Evolutionary conservation across 2,113 vertebrate species (phyloP).

Genomic region (Anthoscopus minutus): DNA sequence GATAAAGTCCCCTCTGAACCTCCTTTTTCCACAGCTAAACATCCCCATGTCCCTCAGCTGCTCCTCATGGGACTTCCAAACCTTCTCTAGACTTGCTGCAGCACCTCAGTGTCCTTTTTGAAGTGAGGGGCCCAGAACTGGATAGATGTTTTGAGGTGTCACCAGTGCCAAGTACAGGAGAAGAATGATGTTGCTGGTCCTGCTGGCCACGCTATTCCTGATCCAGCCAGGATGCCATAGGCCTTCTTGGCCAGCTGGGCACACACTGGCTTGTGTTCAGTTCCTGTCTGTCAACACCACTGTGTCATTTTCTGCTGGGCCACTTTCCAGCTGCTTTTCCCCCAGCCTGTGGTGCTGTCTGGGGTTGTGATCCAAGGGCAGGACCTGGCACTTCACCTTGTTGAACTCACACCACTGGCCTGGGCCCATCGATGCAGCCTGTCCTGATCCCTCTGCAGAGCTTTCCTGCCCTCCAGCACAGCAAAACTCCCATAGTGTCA

Average conservation of each 20-base stretch:
- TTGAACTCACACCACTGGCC: not conserved
- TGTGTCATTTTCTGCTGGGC: fast-evolving
- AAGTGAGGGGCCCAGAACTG: not conserved
- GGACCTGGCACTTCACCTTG: not conserved
- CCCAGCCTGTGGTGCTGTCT: not conserved
- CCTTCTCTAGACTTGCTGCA: not conserved
- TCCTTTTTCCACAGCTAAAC: not conserved
- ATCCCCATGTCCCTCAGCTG: not conserved
- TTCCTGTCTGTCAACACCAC: not conserved
- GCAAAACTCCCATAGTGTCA: not conserved
- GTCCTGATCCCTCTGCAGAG: not conserved
- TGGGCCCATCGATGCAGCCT: not conserved
- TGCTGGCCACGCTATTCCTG: not conserved
- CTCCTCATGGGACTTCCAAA: not conserved
- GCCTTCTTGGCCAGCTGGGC: not conserved
- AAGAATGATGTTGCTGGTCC: not conserved
- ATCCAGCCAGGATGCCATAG: not conserved
- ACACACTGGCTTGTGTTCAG: not conserved
- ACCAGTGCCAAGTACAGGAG: too few species aligned
- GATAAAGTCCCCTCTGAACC: not conserved
- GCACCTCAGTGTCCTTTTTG: not conserved
- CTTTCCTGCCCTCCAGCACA: not conserved
- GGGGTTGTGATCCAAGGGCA: not conserved
- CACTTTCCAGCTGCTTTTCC: not conserved
- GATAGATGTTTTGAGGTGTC: not conserved